phyloP scores from a whole-genome alignment of 2,888 invertebrate species.

The Empis livida region DNA sequence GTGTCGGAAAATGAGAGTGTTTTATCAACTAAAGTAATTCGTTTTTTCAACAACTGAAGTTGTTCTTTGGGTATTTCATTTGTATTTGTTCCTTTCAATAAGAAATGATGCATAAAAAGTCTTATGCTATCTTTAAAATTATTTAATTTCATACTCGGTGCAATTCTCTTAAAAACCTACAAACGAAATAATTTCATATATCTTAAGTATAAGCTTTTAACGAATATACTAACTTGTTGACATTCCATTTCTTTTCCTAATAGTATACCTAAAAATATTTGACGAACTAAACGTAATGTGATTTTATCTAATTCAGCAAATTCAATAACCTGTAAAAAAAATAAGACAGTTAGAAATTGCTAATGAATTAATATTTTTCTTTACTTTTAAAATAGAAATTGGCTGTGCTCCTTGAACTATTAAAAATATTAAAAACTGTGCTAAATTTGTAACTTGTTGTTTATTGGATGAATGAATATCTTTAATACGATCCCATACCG shows the following conservation, averaged over 20 bases:
- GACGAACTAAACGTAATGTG: constrained; percentile 65
- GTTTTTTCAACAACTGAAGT: constrained; percentile 38
- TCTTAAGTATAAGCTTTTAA: not conserved
- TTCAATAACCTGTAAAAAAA: constrained; percentile 40
- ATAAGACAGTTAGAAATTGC: not conserved
- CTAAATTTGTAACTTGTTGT: constrained; percentile 57
- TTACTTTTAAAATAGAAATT: constrained; percentile 73
- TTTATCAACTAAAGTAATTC: constrained; percentile 53
- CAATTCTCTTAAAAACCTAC: constrained; percentile 56
- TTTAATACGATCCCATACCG: constrained; percentile 86
- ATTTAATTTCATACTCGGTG: constrained; percentile 58
- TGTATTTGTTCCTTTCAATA: constrained; percentile 50
- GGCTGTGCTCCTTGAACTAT: constrained; percentile 65
- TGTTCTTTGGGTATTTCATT: constrained; percentile 35
- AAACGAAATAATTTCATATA: not conserved
- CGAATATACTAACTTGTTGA: constrained; percentile 13
- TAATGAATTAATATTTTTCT: not conserved
- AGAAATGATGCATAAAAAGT: constrained; percentile 77
- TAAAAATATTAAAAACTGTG: constrained; percentile 65
- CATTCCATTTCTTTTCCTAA: constrained; percentile 44
- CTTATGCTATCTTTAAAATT: constrained; percentile 71
- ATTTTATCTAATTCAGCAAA: constrained; percentile 74
- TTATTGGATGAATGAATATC: constrained; percentile 52
- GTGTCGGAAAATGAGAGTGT: constrained; percentile 43
- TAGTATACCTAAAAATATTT: constrained; percentile 61